Base-by-base conservation (phyloP, 2,113 vertebrate genomes). In the Poeciliopsis retropinna region DNA sequence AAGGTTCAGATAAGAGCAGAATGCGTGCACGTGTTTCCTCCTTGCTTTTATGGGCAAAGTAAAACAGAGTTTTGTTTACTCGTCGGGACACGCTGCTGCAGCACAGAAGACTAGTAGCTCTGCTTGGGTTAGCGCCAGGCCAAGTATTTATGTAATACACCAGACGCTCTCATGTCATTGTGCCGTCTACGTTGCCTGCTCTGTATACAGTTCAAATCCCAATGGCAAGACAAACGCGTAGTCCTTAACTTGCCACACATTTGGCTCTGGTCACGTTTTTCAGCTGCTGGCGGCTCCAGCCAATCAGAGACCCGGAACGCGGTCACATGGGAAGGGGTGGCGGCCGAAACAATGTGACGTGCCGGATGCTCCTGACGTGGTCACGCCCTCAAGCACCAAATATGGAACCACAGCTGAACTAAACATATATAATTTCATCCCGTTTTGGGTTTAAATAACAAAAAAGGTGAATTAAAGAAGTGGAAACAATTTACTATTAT, bases 231-330 rank as follows among this genome's bases (percentile, higher is more conserved):
- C 27, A 85, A 77, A 92, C 92, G 86, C 85, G 61, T 72, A 88
- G 91, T 91, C 70, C 90, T 88, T 12, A 32, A 44, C 57, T 34
- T 73, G 82, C 80, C 84, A 77, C 86, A 84, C 87, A 78, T 81
- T 85, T 31, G 14, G 69, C 68, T 5, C 15, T 4, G 5, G 91
- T 95, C 94, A 95, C 93, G 93, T 94, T 93, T 94, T 88, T 65
- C 31, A 71, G 85, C 85, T 78, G 81, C 73, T 85, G 83, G 68
- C 69, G 27, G 5, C 2, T 2, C 41, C 31, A 72, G 9, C 94
- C 94, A 95, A 95, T 94, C 72, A 78, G 44, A 67, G 27, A 41
- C 34, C 61, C 1, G 25, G 47, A 78, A 25, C 15, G 4, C 3
- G 0, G n/a, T 22, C 14, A 30, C 15, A 75, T 86, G 88, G 92